Conservation (phyloP, 2,113 vertebrate genomes). For the Tiliqua scincoides region DNA sequence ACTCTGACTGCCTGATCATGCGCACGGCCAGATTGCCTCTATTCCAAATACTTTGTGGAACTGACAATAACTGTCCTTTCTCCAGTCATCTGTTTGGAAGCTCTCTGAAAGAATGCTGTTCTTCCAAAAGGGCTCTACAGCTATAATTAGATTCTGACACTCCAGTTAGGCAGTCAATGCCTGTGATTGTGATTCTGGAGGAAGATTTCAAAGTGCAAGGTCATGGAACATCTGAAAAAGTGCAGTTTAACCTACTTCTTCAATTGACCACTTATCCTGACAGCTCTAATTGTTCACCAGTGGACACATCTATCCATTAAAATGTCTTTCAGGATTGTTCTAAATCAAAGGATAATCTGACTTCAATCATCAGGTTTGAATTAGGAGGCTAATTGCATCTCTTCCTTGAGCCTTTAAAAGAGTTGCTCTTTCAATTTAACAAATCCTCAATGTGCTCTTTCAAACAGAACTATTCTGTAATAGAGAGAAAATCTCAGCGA, state of each 20-base stretch:
- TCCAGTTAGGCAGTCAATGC: constrained; percentile 58
- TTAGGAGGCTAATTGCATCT: constrained; percentile 70
- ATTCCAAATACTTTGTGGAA: constrained; percentile 42
- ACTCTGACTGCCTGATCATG: constrained; percentile 45
- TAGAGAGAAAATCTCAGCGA: constrained; percentile 38
- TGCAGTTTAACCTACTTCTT: constrained; percentile 66
- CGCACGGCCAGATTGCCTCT: constrained; percentile 30
- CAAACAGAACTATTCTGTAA: constrained; percentile 41
- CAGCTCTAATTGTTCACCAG: constrained; percentile 69
- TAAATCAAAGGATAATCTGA: constrained; percentile 71
- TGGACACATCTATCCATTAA: constrained; percentile 67
- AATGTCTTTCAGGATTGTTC: constrained; percentile 61
- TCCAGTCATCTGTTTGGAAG: constrained; percentile 38
- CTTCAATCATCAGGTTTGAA: constrained; percentile 66
- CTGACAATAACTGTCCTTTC: constrained; percentile 12
- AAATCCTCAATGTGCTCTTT: constrained; percentile 36
- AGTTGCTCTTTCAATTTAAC: constrained; percentile 62
- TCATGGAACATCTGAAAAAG: constrained; percentile 60
- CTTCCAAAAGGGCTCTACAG: constrained; percentile 34
- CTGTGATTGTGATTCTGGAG: constrained; percentile 63
- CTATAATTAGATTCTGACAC: constrained; percentile 68
- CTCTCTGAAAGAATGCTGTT: constrained; percentile 31
- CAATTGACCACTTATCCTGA: constrained; percentile 67
- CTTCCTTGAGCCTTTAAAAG: constrained; percentile 68
- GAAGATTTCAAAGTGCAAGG: constrained; percentile 65